These are phyloP conservation scores for Lissocephala sabroskyi DNA, from an alignment of 2,888 invertebrate genomes.

Conservation along the genomic window DNA sequence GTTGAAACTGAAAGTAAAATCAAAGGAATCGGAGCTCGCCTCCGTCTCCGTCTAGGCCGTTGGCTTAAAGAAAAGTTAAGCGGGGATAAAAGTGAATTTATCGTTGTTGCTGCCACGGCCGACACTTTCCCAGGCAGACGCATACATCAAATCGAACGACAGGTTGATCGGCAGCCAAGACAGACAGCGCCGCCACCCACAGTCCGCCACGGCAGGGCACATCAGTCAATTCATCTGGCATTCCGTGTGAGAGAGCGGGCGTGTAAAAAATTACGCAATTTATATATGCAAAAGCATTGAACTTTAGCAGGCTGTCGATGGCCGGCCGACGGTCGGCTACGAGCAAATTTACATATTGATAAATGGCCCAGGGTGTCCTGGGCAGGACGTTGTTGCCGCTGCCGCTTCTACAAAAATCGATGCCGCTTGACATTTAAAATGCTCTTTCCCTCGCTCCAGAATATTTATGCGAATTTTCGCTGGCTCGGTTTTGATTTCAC, in stretches of 20 bases:
- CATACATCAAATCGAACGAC: constrained; percentile 16
- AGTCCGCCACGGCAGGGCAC: too few species aligned
- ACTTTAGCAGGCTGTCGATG: constrained; percentile 32
- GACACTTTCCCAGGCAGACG: constrained; percentile 33
- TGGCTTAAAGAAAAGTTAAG: too few species aligned
- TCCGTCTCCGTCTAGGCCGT: too few species aligned
- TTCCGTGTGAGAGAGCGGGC: constrained; percentile 6
- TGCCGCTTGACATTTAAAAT: constrained; percentile 34
- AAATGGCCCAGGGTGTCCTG: constrained; percentile 30
- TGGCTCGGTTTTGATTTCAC: constrained; percentile 44
- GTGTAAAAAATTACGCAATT: constrained; percentile 32
- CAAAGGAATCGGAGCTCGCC: neutral
- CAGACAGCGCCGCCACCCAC: constrained; percentile 19
- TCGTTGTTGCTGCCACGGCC: too few species aligned
- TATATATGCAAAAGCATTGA: constrained; percentile 36
- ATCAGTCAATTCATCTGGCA: constrained; percentile 53
- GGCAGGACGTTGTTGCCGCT: neutral
- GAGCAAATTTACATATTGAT: constrained; percentile 55
- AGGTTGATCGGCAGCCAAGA: neutral
- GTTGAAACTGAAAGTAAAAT: neutral
- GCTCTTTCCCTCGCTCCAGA: too few species aligned
- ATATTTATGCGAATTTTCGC: constrained; percentile 34
- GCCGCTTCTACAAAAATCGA: constrained; percentile 38
- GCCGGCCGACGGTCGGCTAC: neutral
- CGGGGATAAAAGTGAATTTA: too few species aligned